phyloP scores from a whole-genome alignment of 2,888 invertebrate species.

The Pinctada fucata region DNA sequence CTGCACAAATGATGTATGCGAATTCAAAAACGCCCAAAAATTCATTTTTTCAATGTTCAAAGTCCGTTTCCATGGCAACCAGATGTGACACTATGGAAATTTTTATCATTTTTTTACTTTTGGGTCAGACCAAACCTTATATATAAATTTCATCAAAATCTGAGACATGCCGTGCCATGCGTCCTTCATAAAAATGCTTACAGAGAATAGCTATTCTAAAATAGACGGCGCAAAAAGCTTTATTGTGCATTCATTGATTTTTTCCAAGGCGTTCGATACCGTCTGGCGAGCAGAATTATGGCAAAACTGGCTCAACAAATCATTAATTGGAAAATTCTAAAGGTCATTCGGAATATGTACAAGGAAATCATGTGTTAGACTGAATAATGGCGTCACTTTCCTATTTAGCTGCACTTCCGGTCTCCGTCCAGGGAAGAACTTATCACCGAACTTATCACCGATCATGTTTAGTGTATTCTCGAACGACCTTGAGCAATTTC shows the following conservation, averaged over 20 bases:
- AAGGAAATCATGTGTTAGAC: slow-evolving; percentile 32
- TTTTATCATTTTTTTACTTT: no score
- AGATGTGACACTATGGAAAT: no score
- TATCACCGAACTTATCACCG: slow-evolving; percentile 15
- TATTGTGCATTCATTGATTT: slow-evolving; percentile 38
- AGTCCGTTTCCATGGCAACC: no score
- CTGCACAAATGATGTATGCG: no score
- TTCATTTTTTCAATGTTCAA: no score
- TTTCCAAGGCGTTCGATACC: slow-evolving; percentile 32
- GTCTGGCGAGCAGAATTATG: slow-evolving; percentile 20
- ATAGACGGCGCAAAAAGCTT: slow-evolving; percentile 24
- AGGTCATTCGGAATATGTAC: slow-evolving; percentile 31
- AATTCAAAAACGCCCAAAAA: no score
- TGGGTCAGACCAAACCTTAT: no score
- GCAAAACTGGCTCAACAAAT: slow-evolving; percentile 17
- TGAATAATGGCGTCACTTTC: slow-evolving; percentile 2
- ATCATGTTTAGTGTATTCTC: slow-evolving; percentile 20
- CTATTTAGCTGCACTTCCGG: slow-evolving; percentile 27
- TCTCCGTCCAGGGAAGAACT: slow-evolving; percentile 27
- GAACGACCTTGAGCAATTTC: slow-evolving; percentile 29
- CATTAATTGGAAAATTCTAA: slow-evolving; percentile 27
- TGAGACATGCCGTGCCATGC: no score
- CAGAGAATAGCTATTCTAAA: no score
- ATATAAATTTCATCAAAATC: no score
- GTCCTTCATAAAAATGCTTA: no score